Percentiles rank a stretch among this genome's conserved stretches.
Conservation (phyloP, 2,888 invertebrate species). For the Malacosoma neustria region DNA sequence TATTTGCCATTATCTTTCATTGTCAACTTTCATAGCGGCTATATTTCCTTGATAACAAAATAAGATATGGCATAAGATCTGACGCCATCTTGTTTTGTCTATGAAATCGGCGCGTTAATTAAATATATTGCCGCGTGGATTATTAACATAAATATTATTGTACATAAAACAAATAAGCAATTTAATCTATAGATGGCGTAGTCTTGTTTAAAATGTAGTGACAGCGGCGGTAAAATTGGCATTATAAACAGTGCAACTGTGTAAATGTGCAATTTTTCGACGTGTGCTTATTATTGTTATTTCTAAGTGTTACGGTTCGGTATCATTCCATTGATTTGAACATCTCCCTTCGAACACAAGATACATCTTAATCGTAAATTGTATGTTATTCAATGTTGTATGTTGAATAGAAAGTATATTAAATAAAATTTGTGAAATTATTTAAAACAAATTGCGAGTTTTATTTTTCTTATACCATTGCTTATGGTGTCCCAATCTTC, state of each 20-base stretch:
- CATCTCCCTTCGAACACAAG: slow-evolving; percentile 41
- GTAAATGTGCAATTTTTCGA: not conserved
- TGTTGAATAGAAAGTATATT: slow-evolving; percentile 64
- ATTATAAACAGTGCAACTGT: not conserved
- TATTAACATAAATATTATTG: too few species aligned
- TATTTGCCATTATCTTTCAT: too few species aligned
- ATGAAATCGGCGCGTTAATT: too few species aligned
- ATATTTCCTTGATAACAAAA: too few species aligned
- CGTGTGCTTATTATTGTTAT: not conserved
- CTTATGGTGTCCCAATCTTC: too few species aligned
- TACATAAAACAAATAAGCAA: too few species aligned
- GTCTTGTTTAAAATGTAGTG: too few species aligned
- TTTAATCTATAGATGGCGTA: too few species aligned
- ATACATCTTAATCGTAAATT: slow-evolving; percentile 36
- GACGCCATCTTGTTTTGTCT: too few species aligned
- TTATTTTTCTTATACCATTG: not conserved
- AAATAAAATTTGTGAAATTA: slow-evolving; percentile 51
- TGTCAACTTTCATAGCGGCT: too few species aligned
- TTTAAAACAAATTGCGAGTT: slow-evolving; percentile 6
- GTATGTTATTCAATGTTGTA: slow-evolving; percentile 62
- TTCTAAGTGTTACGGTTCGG: slow-evolving; percentile 34
- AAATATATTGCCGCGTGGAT: too few species aligned
- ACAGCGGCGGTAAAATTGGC: not conserved
- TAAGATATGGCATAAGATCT: too few species aligned
- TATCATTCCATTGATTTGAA: slow-evolving; percentile 61